Evolutionary conservation across 2,888 invertebrate genomes (phyloP).

Genomic region (Tuta absoluta): DNA sequence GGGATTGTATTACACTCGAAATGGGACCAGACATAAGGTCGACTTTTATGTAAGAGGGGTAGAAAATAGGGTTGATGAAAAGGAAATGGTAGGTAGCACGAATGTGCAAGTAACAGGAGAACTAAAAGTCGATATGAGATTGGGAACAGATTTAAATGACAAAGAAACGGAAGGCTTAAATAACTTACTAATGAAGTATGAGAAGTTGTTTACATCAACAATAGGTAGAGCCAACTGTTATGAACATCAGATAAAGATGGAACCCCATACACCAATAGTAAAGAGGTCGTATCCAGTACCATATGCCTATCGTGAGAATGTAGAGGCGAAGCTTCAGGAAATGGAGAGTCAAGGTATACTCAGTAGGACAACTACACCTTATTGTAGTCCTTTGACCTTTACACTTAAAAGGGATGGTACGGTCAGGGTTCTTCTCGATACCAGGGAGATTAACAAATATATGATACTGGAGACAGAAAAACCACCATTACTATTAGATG

Average conservation of each 20-base stretch:
- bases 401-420: conserved; percentile 5
- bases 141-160: background rate
- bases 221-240: conserved; percentile 24
- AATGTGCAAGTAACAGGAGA: background rate
- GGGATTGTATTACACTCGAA: background rate
- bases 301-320: conserved; percentile 18
- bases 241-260: conserved; percentile 18
- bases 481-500: background rate
- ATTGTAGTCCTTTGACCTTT: conserved; percentile 38
- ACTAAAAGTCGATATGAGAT: background rate
- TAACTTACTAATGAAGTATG: background rate
- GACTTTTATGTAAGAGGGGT: background rate
- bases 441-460: background rate
- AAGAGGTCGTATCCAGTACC: conserved; percentile 20
- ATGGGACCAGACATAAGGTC: background rate
- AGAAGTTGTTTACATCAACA: background rate
- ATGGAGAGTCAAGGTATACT: conserved; percentile 32
- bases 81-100: background rate
- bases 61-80: background rate
- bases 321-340: conserved; percentile 1
- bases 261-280: background rate
- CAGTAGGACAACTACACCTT: conserved; percentile 29
- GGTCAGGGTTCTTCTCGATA: background rate
- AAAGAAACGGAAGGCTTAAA: background rate
- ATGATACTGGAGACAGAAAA: background rate